These are phyloP conservation scores for Ptyas mucosa DNA, from an alignment of 2,113 vertebrate species.

Conservation along the genomic window DNA sequence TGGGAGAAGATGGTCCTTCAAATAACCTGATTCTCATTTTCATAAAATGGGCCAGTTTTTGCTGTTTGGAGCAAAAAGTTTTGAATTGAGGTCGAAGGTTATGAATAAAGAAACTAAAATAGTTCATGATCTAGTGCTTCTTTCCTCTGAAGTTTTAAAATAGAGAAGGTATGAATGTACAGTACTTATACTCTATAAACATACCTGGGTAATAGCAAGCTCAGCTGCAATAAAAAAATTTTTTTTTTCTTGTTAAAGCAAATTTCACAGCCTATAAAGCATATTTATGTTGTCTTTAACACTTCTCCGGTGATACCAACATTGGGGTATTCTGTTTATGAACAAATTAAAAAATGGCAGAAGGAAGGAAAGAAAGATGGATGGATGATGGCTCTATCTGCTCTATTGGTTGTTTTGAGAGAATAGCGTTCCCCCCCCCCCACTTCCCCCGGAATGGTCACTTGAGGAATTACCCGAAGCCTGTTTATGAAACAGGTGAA, in stretches of 20 bases:
- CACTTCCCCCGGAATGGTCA: constrained; percentile 63
- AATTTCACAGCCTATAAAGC: neutral
- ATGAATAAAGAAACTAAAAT: neutral
- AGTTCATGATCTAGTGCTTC: neutral
- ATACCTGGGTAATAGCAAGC: constrained; percentile 3
- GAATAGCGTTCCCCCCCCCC: constrained; percentile 62
- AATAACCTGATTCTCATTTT: neutral
- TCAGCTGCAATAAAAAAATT: neutral
- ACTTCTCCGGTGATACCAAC: neutral
- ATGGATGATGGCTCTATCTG: neutral
- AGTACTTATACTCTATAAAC: neutral
- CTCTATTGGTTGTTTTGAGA: constrained; percentile 44
- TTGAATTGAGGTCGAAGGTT: neutral
- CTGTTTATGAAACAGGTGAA: constrained; percentile 77
- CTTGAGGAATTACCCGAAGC: constrained; percentile 72
- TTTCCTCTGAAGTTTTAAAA: neutral
- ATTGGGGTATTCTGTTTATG: neutral
- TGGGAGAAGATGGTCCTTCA: neutral
- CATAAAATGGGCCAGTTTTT: neutral
- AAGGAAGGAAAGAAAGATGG: constrained; percentile 8
- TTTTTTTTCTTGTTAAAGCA: neutral
- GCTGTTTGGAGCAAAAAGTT: neutral
- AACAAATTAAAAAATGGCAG: neutral
- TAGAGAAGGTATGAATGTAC: neutral
- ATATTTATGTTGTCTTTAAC: neutral